A percentile compares a stretch with the other conserved stretches of the same genome.
Conservation (phyloP, 2,797 vertebrate genomes). For the Helostoma temminkii region DNA sequence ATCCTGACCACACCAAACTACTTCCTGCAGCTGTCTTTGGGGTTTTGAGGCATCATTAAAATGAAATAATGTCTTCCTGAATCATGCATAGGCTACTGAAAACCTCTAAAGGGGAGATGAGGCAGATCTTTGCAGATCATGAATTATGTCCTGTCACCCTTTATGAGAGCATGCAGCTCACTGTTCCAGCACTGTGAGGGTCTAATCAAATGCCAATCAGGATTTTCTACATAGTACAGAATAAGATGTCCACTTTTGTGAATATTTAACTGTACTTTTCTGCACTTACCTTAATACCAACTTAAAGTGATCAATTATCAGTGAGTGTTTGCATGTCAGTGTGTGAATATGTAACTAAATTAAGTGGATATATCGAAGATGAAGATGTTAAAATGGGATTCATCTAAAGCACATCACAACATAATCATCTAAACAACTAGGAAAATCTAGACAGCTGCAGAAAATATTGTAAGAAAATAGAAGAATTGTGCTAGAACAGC, state of each 20-base stretch:
- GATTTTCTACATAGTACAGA: too few relatives aligned
- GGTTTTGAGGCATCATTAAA: constrained; percentile 60
- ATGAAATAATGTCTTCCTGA: constrained; percentile 76
- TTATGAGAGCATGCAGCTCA: constrained; percentile 57
- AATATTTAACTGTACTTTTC: too few relatives aligned
- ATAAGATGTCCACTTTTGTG: too few relatives aligned
- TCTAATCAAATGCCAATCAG: constrained; percentile 46
- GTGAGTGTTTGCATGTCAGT: too few relatives aligned
- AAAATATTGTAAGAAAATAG: constrained; percentile 64
- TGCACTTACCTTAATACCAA: too few relatives aligned
- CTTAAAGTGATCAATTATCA: too few relatives aligned
- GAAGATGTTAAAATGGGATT: too few relatives aligned
- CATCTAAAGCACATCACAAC: not conserved
- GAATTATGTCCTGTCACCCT: constrained; percentile 63
- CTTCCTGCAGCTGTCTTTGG: constrained; percentile 57
- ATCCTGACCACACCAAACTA: constrained; percentile 41
- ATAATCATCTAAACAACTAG: constrained; percentile 35
- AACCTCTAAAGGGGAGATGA: constrained; percentile 70
- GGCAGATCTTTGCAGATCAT: constrained; percentile 61
- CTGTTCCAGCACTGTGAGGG: constrained; percentile 28
- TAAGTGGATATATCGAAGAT: constrained; percentile 13
- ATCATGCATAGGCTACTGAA: constrained; percentile 75
- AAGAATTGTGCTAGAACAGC: constrained; percentile 33
- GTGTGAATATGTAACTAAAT: constrained; percentile 10
- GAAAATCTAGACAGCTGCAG: constrained; percentile 57